Conservation (phyloP, 2,888 invertebrate species). For the Biston betularia region DNA sequence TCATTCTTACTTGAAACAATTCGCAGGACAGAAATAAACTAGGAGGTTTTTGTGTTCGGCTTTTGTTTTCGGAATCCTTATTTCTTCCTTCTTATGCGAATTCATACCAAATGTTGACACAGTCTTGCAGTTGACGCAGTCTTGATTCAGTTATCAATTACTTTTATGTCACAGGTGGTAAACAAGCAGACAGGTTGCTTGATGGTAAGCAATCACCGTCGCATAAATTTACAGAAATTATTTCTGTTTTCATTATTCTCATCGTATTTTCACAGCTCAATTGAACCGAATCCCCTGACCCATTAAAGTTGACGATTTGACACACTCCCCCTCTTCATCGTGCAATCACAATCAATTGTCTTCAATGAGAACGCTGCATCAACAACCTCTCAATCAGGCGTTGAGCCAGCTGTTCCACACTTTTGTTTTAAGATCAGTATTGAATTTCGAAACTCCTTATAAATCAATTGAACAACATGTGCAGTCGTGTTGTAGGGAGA, state of each 20-base stretch:
- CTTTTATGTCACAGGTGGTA: no score
- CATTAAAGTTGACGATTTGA: slow-evolving; percentile 44
- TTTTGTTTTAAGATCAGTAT: slow-evolving; percentile 56
- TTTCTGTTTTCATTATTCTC: slow-evolving; percentile 15
- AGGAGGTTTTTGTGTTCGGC: no score
- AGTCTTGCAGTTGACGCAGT: no score
- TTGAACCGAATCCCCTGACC: slow-evolving; percentile 39
- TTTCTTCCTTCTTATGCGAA: no score
- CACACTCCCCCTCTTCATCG: slow-evolving; percentile 51
- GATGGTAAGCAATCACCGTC: no score
- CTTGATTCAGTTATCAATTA: no score
- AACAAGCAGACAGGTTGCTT: no score
- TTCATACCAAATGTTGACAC: no score
- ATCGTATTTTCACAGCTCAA: slow-evolving; percentile 33
- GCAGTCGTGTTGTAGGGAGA: slow-evolving; percentile 17
- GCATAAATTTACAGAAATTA: neutral
- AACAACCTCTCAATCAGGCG: slow-evolving; percentile 65
- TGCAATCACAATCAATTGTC: slow-evolving; percentile 74
- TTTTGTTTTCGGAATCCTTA: no score
- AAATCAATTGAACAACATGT: slow-evolving; percentile 35
- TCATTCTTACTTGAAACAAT: slow-evolving; percentile 7
- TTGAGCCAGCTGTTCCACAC: slow-evolving; percentile 50
- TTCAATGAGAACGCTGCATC: slow-evolving; percentile 69
- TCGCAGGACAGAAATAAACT: neutral
- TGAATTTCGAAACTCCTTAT: slow-evolving; percentile 49